Conservation (phyloP, 1,140 invertebrate species). For the Drosophila leontia region DNA sequence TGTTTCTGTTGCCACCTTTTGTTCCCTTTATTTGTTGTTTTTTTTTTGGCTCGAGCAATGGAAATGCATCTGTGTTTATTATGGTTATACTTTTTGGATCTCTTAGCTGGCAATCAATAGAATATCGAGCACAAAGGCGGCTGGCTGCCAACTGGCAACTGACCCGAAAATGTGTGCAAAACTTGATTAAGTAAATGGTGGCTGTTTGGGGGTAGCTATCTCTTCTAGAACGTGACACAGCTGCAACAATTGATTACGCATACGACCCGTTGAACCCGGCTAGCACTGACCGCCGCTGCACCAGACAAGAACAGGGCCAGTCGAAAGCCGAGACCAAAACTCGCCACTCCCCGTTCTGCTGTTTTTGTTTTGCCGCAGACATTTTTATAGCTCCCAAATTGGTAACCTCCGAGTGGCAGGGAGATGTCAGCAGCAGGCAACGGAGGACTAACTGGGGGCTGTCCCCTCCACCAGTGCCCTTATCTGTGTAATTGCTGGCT, state of each 20-base stretch:
- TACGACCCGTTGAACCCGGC: slow-evolving; percentile 63
- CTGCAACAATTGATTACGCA: slow-evolving; percentile 81
- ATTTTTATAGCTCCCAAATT: slow-evolving; percentile 73
- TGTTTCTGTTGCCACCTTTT: slow-evolving; percentile 25
- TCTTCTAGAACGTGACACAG: slow-evolving; percentile 50
- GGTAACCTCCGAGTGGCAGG: slow-evolving; percentile 26
- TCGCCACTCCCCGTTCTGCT: slow-evolving; percentile 2
- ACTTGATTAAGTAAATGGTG: slow-evolving; percentile 79
- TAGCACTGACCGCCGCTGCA: slow-evolving; percentile 56
- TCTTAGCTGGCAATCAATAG: slow-evolving; percentile 62
- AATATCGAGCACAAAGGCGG: slow-evolving; percentile 58
- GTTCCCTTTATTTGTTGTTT: slow-evolving; percentile 10
- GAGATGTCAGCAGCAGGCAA: slow-evolving; percentile 55
- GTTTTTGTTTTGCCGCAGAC: slow-evolving; percentile 67
- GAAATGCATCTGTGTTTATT: slow-evolving; percentile 35
- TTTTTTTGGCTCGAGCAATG: slow-evolving; percentile 7
- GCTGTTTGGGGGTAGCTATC: slow-evolving; percentile 38
- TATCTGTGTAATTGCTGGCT: slow-evolving; percentile 54
- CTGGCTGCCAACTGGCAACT: slow-evolving; percentile 69
- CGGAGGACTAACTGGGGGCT: slow-evolving; percentile 6
- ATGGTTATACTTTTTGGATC: slow-evolving; percentile 20
- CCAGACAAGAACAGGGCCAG: slow-evolving; percentile 25
- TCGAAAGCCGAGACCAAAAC: slow-evolving; percentile 22
- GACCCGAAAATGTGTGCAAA: slow-evolving; percentile 77
- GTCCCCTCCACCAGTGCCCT: not conserved